phyloP scores from a whole-genome alignment of 2,888 invertebrate species.

The Cryptus viduatorius region DNA sequence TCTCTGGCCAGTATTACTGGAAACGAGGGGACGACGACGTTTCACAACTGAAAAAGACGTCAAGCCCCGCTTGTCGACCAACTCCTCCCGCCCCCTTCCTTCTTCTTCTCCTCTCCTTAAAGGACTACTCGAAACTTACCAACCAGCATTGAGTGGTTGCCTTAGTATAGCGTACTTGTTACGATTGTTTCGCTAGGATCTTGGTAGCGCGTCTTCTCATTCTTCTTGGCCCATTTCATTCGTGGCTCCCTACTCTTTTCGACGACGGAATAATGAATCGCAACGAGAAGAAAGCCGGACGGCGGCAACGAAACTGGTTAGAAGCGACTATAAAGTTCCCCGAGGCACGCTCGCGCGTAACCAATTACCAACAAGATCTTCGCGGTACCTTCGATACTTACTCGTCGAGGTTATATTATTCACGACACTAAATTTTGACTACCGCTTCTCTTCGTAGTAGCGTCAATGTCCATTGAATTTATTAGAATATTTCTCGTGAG shows the following conservation, averaged over 20 bases:
- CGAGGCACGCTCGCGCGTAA: background rate
- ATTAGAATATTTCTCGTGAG: background rate
- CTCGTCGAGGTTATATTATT: background rate
- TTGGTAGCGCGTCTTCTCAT: slow-evolving; percentile 24
- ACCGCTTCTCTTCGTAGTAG: background rate
- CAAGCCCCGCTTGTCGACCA: slow-evolving; percentile 40
- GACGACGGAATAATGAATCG: slow-evolving; percentile 10
- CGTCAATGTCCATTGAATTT: background rate
- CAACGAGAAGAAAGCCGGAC: background rate
- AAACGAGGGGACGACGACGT: slow-evolving; percentile 43
- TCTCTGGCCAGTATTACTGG: background rate
- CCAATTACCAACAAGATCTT: background rate
- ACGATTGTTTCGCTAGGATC: slow-evolving; percentile 41
- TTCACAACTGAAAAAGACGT: slow-evolving; percentile 62
- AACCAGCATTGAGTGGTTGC: slow-evolving; percentile 50
- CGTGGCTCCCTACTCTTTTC: slow-evolving; percentile 15
- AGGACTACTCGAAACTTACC: slow-evolving; percentile 58
- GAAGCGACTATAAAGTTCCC: slow-evolving; percentile 5
- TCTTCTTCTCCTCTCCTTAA: slow-evolving; percentile 21
- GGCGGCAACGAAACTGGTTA: background rate
- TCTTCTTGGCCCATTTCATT: slow-evolving; percentile 24
- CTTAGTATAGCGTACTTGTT: slow-evolving; percentile 14
- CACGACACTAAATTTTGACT: background rate
- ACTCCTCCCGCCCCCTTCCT: slow-evolving; percentile 8
- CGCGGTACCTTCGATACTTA: background rate